phyloP scores from a whole-genome alignment of 1,140 invertebrate genomes.

The Cydia splendana region DNA sequence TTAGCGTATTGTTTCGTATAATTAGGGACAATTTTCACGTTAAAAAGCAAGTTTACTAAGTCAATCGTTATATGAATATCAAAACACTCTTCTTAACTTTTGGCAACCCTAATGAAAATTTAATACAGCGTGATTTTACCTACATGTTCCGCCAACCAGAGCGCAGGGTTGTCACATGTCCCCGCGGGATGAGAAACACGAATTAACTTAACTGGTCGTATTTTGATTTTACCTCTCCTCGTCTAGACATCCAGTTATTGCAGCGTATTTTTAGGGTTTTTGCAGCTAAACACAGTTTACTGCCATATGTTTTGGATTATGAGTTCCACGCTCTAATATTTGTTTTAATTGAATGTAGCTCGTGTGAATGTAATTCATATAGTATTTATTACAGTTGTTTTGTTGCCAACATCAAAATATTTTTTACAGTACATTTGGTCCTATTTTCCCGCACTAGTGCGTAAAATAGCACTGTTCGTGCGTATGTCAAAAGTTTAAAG shows the following conservation, averaged over 20 bases:
- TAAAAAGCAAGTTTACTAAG: background rate
- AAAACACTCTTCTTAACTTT: background rate
- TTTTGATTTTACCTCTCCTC: conserved; percentile 11
- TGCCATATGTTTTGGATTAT: background rate
- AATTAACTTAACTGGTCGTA: conserved; percentile 13
- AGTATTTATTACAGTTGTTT: no score
- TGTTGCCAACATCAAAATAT: no score
- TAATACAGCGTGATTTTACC: background rate
- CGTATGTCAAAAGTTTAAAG: no score
- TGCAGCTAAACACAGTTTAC: background rate
- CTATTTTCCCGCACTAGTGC: no score
- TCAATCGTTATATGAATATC: background rate
- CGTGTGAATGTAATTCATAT: no score
- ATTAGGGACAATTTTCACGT: background rate
- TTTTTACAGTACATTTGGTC: no score
- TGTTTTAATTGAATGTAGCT: no score
- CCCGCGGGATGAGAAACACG: background rate
- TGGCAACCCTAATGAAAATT: conserved; percentile 6
- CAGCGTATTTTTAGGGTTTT: background rate
- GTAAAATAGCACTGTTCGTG: no score
- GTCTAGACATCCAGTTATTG: conserved; percentile 21
- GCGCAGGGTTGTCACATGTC: conserved; percentile 3
- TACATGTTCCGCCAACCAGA: conserved; percentile 6
- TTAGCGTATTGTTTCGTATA: background rate
- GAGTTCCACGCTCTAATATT: background rate